A percentile compares a stretch with the other conserved stretches of the same genome.
Conservation (phyloP, 2,888 invertebrate species). For the Drosophila affinis region DNA sequence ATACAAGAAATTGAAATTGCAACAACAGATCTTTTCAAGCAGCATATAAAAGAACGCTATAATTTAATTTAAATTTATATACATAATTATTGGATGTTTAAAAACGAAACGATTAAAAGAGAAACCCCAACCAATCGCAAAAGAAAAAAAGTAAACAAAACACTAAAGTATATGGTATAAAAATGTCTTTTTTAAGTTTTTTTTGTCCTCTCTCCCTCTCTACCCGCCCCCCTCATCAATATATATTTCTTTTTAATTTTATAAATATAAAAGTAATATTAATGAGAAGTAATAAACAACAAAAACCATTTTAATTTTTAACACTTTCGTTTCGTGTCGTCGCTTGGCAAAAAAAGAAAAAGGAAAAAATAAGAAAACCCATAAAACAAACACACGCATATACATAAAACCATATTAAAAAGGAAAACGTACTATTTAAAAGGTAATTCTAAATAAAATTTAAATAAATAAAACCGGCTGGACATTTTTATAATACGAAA, state of each 20-base stretch:
- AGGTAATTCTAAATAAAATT: slow-evolving; percentile 72
- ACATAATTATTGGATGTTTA: slow-evolving; percentile 73
- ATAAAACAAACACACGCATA: slow-evolving; percentile 45
- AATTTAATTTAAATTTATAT: slow-evolving; percentile 75
- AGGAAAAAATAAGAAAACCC: slow-evolving; percentile 28
- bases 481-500: slow-evolving; percentile 10
- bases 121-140: slow-evolving; percentile 61
- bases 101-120: slow-evolving; percentile 52
- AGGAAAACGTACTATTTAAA: slow-evolving; percentile 69
- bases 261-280: slow-evolving; percentile 76
- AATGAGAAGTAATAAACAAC: slow-evolving; percentile 71
- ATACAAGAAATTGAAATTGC: slow-evolving; percentile 51
- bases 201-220: slow-evolving; percentile 68
- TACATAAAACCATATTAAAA: slow-evolving; percentile 52
- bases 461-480: slow-evolving; percentile 48
- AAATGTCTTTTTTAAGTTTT: slow-evolving; percentile 73
- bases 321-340: slow-evolving; percentile 61
- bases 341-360: slow-evolving; percentile 52
- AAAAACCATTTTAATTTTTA: slow-evolving; percentile 60
- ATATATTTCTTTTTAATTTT: slow-evolving; percentile 77
- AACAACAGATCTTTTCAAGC: slow-evolving; percentile 57
- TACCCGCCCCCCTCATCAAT: slow-evolving; percentile 64
- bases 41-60: slow-evolving; percentile 69
- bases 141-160: slow-evolving; percentile 44
- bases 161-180: slow-evolving; percentile 70